Conservation (phyloP, 2,888 invertebrate genomes). For the Endotricha flammealis region DNA sequence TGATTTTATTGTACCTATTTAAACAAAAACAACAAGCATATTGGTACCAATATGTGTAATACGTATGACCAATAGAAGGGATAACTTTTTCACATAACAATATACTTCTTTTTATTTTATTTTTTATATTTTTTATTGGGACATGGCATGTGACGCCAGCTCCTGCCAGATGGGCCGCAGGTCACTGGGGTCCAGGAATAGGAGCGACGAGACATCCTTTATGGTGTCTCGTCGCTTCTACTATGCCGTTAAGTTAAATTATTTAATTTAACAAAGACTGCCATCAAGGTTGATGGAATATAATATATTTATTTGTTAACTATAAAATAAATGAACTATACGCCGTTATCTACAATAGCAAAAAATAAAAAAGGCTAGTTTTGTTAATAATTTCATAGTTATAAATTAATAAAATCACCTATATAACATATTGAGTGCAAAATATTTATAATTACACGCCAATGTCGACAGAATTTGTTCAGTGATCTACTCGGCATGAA, state of each 20-base stretch:
- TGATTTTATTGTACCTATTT: too few relatives aligned
- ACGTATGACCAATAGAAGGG: slow-evolving; percentile 45
- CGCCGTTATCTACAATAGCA: slow-evolving; percentile 44
- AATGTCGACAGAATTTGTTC: slow-evolving; percentile 37
- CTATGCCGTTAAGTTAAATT: slow-evolving; percentile 38
- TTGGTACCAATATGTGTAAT: slow-evolving; percentile 57
- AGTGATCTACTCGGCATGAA: slow-evolving; percentile 20
- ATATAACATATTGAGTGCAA: slow-evolving; percentile 45
- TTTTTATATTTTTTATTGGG: too few relatives aligned
- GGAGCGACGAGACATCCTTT: too few relatives aligned
- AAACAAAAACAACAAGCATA: too few relatives aligned
- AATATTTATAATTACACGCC: slow-evolving; percentile 38
- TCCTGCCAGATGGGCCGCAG: too few relatives aligned
- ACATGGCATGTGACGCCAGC: too few relatives aligned
- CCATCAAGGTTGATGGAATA: slow-evolving; percentile 36
- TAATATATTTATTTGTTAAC: slow-evolving; percentile 31
- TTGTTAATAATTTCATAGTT: slow-evolving; percentile 27
- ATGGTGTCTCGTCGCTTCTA: too few relatives aligned
- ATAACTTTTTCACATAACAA: slow-evolving; percentile 57
- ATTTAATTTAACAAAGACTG: slow-evolving; percentile 46
- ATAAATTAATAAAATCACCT: slow-evolving; percentile 36
- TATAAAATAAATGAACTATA: slow-evolving; percentile 50
- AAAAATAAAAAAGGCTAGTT: slow-evolving; percentile 24
- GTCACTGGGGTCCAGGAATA: too few relatives aligned
- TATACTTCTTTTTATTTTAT: too few relatives aligned